These are phyloP conservation scores for Salarias fasciatus DNA, from an alignment of 2,797 vertebrate genomes.

Conservation along the genomic window DNA sequence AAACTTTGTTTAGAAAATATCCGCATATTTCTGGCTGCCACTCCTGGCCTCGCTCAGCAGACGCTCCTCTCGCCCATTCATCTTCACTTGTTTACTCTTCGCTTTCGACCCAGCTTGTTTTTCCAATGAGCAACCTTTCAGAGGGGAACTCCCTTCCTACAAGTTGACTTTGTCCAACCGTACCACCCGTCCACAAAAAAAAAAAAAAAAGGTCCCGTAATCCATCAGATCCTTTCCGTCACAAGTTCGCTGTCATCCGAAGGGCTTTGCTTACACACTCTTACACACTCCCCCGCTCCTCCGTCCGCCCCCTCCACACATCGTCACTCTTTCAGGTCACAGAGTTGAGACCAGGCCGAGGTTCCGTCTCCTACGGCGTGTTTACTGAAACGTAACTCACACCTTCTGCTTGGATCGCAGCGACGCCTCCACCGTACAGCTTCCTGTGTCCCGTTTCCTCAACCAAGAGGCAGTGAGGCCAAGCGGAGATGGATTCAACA, in stretches of 20 bases:
- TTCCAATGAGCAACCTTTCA: slow-evolving; percentile 51
- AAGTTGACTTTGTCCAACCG: slow-evolving; percentile 68
- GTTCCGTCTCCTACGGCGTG: slow-evolving; percentile 11
- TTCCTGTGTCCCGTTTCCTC: too few relatives aligned
- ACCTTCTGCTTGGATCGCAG: too few relatives aligned
- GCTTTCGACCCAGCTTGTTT: slow-evolving; percentile 60
- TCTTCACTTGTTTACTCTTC: slow-evolving; percentile 53
- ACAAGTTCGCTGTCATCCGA: slow-evolving; percentile 24
- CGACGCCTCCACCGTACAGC: too few relatives aligned
- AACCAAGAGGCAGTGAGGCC: too few relatives aligned
- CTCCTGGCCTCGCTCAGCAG: slow-evolving; percentile 49
- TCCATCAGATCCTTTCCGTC: slow-evolving; percentile 34
- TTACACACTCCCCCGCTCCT: not conserved
- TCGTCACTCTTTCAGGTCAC: slow-evolving; percentile 15
- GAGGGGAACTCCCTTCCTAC: slow-evolving; percentile 62
- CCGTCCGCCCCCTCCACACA: not conserved
- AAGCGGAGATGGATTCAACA: too few relatives aligned
- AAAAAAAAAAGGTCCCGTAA: slow-evolving; percentile 38
- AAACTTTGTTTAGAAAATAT: slow-evolving; percentile 50
- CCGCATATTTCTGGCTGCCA: slow-evolving; percentile 44
- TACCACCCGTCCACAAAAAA: slow-evolving; percentile 27
- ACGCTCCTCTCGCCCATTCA: slow-evolving; percentile 61
- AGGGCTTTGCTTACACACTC: not conserved
- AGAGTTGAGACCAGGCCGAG: slow-evolving; percentile 27
- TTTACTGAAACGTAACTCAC: too few relatives aligned